Evolutionary conservation across 2,113 vertebrate genomes (phyloP).

Genomic region (Fregetta grallaria): DNA sequence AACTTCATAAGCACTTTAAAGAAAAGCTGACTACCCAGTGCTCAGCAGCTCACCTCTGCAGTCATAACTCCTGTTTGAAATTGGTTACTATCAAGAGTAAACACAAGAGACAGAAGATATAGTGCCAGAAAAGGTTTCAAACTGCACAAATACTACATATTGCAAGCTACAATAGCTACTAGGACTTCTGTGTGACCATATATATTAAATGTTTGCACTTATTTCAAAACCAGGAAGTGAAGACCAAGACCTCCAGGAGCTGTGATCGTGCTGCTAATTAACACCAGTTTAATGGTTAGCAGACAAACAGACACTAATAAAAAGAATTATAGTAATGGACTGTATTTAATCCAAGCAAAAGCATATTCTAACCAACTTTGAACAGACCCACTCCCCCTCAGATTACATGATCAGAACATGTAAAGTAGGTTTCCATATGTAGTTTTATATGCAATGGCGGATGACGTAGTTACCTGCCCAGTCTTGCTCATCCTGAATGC

Average conservation of each 20-base stretch:
- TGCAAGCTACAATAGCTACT: not conserved
- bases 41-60: not conserved
- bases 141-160: not conserved
- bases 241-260: not conserved
- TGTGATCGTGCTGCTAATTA: not conserved
- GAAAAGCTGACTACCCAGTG: not conserved
- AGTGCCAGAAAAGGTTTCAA: not conserved
- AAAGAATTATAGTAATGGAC: not conserved
- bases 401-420: rapidly evolving
- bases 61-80: not conserved
- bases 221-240: not conserved
- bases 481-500: not conserved
- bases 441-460: rapidly evolving
- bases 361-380: not conserved
- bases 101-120: not conserved
- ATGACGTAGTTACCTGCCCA: not conserved
- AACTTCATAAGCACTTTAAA: not conserved
- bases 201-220: not conserved
- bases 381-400: not conserved
- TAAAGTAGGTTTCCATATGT: not conserved
- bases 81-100: not conserved
- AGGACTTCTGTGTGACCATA: not conserved
- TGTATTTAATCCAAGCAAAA: not conserved
- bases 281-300: not conserved
- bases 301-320: not conserved